Evolutionary conservation across 2,113 vertebrate species (phyloP).

Genomic region (Zosterops borbonicus): DNA sequence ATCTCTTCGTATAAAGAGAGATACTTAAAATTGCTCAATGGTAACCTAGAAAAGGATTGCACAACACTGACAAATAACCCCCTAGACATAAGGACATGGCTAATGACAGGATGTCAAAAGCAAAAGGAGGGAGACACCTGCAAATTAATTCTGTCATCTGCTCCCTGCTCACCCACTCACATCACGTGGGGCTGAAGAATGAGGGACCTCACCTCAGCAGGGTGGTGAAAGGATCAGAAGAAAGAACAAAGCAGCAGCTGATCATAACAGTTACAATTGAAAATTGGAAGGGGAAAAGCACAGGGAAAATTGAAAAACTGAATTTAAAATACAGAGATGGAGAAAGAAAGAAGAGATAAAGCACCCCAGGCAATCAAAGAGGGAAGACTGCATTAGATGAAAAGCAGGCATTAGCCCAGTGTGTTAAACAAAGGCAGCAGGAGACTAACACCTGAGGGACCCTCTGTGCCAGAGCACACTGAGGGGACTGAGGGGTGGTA

Average conservation of each 20-base stretch:
- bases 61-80: slow-evolving; percentile 30
- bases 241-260: slow-evolving; percentile 30
- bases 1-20: neutral
- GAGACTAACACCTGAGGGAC: neutral
- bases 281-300: slow-evolving; percentile 28
- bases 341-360: slow-evolving; percentile 12
- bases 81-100: slow-evolving; percentile 12
- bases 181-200: neutral
- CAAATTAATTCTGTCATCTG: slow-evolving; percentile 50
- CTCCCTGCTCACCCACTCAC: slow-evolving; percentile 2
- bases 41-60: slow-evolving; percentile 53
- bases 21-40: slow-evolving; percentile 44
- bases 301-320: slow-evolving; percentile 7
- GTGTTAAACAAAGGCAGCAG: neutral
- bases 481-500: neutral
- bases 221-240: slow-evolving; percentile 6
- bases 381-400: neutral
- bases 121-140: slow-evolving; percentile 46
- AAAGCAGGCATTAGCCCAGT: neutral
- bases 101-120: slow-evolving; percentile 52
- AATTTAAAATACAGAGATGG: slow-evolving; percentile 23
- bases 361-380: neutral
- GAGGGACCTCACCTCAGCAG: neutral
- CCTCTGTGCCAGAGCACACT: neutral
- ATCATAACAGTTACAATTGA: neutral